Evolutionary conservation across 2,113 vertebrate species (phyloP).

Genomic region (Pachycephala philippinensis): DNA sequence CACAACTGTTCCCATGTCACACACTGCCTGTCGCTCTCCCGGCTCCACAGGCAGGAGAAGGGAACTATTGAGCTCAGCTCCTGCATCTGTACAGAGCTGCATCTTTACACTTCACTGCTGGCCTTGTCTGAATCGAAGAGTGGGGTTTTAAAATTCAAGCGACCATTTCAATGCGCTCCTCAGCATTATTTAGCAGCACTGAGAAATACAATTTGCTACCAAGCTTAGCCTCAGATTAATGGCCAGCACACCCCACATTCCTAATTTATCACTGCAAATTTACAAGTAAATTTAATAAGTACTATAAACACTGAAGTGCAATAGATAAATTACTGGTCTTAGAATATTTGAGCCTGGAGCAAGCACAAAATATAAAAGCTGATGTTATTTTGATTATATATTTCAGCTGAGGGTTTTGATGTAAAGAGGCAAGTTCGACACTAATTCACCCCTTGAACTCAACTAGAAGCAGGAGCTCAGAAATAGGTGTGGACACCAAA

Average conservation of each 20-base stretch:
- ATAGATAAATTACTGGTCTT: neutral
- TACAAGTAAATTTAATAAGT: neutral
- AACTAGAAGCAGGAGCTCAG: neutral
- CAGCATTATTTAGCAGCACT: neutral
- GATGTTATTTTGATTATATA: neutral
- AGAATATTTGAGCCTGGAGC: neutral
- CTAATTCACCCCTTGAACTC: neutral
- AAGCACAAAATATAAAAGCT: neutral
- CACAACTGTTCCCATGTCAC: neutral
- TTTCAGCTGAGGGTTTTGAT: neutral
- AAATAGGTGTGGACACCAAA: neutral
- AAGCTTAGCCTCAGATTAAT: neutral
- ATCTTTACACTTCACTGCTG: neutral
- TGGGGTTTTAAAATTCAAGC: neutral
- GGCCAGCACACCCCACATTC: neutral
- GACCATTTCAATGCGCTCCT: neutral
- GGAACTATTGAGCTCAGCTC: neutral
- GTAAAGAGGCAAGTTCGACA: neutral
- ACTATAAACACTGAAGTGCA: neutral
- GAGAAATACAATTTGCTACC: neutral
- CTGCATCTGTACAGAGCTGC: neutral
- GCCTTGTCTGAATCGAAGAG: neutral
- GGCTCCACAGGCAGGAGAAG: neutral
- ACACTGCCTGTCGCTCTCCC: neutral
- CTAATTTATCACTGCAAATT: neutral